Conservation (phyloP, 2,113 vertebrate species). For the Entomyzon cyanotis region DNA sequence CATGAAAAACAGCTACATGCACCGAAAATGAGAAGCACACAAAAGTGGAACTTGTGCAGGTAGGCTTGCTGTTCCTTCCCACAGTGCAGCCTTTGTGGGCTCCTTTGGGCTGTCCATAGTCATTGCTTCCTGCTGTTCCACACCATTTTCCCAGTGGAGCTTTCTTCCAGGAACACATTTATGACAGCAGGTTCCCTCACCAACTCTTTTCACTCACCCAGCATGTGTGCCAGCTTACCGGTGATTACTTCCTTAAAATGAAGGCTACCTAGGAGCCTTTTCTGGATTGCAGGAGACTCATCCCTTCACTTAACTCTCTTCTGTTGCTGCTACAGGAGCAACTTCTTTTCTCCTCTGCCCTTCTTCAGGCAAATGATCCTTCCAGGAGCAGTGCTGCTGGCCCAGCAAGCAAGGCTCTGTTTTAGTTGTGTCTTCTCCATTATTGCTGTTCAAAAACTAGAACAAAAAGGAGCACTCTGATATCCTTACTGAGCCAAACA, state of each 20-base stretch:
- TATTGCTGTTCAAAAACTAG: not conserved
- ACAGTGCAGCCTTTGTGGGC: not conserved
- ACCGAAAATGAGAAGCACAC: not conserved
- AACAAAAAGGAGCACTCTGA: not conserved
- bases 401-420: not conserved
- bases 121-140: not conserved
- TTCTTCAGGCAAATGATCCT: not conserved
- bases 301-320: not conserved
- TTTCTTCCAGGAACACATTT: not conserved
- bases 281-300: not conserved
- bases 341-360: not conserved
- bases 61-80: not conserved
- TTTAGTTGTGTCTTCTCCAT: not conserved
- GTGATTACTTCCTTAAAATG: not conserved
- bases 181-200: not conserved
- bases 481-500: not conserved
- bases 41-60: not conserved
- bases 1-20: not conserved
- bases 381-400: not conserved
- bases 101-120: not conserved
- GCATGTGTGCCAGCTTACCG: not conserved
- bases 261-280: not conserved
- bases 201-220: not conserved
- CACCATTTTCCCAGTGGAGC: not conserved
- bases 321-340: not conserved